A percentile compares a stretch with the other conserved stretches of the same genome.
Evolutionary conservation across 1,140 invertebrate genomes (phyloP).

Genomic region (Eumeta japonica): DNA sequence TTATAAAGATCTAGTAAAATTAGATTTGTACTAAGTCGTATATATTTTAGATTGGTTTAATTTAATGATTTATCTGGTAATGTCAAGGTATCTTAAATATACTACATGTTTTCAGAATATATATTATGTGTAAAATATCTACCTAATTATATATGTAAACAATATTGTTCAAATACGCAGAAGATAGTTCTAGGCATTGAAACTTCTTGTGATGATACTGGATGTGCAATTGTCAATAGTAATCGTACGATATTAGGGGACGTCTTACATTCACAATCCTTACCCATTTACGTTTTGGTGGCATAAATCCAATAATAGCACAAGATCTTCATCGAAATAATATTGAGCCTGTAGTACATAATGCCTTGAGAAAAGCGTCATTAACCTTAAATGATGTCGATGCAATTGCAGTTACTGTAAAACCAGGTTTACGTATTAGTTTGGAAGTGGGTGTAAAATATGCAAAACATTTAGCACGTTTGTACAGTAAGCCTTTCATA

Average conservation of each 20-base stretch:
- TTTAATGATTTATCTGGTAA: too few relatives aligned
- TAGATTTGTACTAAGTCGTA: too few relatives aligned
- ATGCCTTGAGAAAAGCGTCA: slow-evolving; percentile 66
- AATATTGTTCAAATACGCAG: too few relatives aligned
- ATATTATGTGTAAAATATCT: too few relatives aligned
- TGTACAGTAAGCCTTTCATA: slow-evolving; percentile 80
- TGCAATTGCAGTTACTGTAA: slow-evolving; percentile 88
- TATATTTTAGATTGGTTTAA: too few relatives aligned
- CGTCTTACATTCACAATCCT: slow-evolving; percentile 73
- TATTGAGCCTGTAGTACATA: slow-evolving; percentile 73
- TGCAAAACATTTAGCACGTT: slow-evolving; percentile 74
- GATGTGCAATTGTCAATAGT: slow-evolving; percentile 79
- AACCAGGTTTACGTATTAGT: slow-evolving; percentile 82
- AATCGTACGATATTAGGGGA: slow-evolving; percentile 76
- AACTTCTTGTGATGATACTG: slow-evolving; percentile 98
- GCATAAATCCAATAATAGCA: slow-evolving; percentile 87
- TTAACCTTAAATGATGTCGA: slow-evolving; percentile 73
- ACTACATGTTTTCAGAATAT: too few relatives aligned
- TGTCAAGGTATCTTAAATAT: too few relatives aligned
- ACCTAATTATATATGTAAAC: too few relatives aligned
- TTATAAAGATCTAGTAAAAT: too few relatives aligned
- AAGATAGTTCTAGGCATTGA: slow-evolving; percentile 88
- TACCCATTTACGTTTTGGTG: slow-evolving; percentile 80
- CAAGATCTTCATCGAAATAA: slow-evolving; percentile 76
- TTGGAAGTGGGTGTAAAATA: slow-evolving; percentile 80